Conservation (phyloP, 1,140 invertebrate genomes). For the Papilio aristodemus region DNA sequence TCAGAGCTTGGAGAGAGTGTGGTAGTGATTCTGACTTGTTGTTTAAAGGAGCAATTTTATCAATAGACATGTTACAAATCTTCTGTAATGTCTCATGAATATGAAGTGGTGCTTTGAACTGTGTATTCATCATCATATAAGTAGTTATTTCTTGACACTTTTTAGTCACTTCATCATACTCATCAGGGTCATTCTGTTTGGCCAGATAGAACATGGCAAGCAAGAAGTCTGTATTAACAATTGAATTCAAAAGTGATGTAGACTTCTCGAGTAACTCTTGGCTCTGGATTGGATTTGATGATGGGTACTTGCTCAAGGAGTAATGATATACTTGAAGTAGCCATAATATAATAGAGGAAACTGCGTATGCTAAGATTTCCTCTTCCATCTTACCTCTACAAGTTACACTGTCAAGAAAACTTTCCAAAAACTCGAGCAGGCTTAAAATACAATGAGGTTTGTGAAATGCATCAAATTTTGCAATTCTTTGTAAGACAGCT, state of each 20-base stretch:
- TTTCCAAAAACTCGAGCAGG: conserved; percentile 91
- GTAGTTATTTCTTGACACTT: conserved; percentile 87
- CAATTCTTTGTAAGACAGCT: conserved; percentile 92
- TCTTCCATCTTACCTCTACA: conserved; percentile 90
- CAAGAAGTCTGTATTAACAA: conserved; percentile 88
- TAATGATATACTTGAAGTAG: conserved; percentile 89
- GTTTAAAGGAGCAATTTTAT: conserved; percentile 81
- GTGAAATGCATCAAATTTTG: conserved; percentile 93
- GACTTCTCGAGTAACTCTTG: conserved; percentile 86
- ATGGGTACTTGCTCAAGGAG: conserved; percentile 78
- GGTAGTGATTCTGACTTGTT: conserved; percentile 84
- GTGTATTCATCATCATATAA: conserved; percentile 81
- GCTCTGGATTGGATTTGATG: conserved; percentile 78
- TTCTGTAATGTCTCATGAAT: conserved; percentile 83
- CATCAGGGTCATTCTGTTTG: conserved; percentile 86
- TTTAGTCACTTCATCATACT: conserved; percentile 85
- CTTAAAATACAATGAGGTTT: conserved; percentile 94
- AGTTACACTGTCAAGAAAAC: conserved; percentile 86
- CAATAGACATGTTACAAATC: conserved; percentile 83
- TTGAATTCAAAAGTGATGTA: conserved; percentile 84
- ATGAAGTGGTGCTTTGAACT: conserved; percentile 79
- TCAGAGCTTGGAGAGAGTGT: conserved; percentile 87
- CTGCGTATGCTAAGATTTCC: conserved; percentile 86
- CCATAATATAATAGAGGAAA: conserved; percentile 90
- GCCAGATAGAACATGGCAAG: conserved; percentile 91